Percentiles rank a stretch among this genome's conserved stretches.
phyloP scores from a whole-genome alignment of 2,113 vertebrate genomes.

The Percopsis transmontana region DNA sequence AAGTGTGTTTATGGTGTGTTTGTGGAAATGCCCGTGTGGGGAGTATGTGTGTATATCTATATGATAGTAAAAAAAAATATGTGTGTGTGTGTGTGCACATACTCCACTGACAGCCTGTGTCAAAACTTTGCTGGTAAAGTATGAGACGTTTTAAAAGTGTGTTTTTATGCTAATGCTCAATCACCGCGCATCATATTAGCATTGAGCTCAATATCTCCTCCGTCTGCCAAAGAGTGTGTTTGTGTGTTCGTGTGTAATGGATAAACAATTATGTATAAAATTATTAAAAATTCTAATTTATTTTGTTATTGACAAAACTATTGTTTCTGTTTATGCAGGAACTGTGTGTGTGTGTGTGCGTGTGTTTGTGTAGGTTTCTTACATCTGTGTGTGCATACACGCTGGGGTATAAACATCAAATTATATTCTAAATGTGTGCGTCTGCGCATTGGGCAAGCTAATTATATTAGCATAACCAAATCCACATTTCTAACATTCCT shows the following conservation, averaged over 20 bases:
- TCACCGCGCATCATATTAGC: constrained; percentile 9
- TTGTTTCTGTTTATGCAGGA: neutral
- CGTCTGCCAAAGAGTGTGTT: neutral
- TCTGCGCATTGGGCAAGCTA: neutral
- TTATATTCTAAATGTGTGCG: neutral
- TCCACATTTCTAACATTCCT: no score
- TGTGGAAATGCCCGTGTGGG: no score
- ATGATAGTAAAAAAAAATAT: neutral
- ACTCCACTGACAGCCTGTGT: constrained; percentile 6
- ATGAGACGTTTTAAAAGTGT: neutral
- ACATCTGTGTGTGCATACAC: neutral
- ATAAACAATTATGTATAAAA: no score
- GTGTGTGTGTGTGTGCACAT: neutral
- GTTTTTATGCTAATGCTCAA: constrained; percentile 25
- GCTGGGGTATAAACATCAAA: no score
- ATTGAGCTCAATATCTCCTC: constrained; percentile 13
- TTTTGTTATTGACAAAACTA: no score
- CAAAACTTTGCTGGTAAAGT: constrained; percentile 26
- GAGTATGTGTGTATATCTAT: neutral
- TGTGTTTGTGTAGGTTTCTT: neutral
- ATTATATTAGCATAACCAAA: neutral
- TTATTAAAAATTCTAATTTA: no score
- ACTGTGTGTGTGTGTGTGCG: neutral
- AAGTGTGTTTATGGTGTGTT: no score
- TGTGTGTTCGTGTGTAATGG: neutral